Conservation (phyloP, 2,797 vertebrate genomes). For the Molossus alvarezi region DNA sequence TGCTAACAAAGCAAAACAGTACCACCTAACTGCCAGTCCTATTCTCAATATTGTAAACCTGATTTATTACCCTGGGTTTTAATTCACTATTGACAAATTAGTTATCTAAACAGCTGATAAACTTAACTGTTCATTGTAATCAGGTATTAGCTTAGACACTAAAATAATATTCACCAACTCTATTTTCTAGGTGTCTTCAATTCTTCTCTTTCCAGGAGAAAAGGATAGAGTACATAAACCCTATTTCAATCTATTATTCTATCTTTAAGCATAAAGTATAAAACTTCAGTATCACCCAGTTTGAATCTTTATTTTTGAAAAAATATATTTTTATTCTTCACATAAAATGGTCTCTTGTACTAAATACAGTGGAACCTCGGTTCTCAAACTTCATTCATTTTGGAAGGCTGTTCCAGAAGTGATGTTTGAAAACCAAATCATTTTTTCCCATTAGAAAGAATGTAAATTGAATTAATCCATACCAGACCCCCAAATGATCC, state of each 20-base stretch:
- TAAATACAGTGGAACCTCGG: constrained; percentile 7
- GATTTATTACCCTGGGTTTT: constrained; percentile 6
- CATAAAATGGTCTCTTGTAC: not conserved
- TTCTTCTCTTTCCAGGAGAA: constrained; percentile 27
- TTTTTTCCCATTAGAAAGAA: not conserved
- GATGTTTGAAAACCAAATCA: not conserved
- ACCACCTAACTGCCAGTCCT: not conserved
- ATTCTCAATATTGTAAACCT: not conserved
- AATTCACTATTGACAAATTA: constrained; percentile 26
- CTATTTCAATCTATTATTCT: constrained; percentile 45
- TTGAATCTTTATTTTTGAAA: constrained; percentile 42
- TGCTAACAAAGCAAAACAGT: not conserved
- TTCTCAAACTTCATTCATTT: not conserved
- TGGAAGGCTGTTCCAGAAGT: not conserved
- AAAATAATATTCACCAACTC: constrained; percentile 21
- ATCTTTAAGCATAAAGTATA: constrained; percentile 56
- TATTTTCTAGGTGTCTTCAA: constrained; percentile 15
- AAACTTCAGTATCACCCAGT: constrained; percentile 28
- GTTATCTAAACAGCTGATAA: constrained; percentile 34
- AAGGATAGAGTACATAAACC: not conserved
- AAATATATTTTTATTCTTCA: constrained; percentile 38
- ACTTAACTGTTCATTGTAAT: constrained; percentile 32
- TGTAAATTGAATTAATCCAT: not conserved
- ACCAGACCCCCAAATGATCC: not conserved
- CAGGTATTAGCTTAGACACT: not conserved